These are phyloP conservation scores for Gavia stellata DNA, from an alignment of 2,113 vertebrate species.

Conservation along the genomic window DNA sequence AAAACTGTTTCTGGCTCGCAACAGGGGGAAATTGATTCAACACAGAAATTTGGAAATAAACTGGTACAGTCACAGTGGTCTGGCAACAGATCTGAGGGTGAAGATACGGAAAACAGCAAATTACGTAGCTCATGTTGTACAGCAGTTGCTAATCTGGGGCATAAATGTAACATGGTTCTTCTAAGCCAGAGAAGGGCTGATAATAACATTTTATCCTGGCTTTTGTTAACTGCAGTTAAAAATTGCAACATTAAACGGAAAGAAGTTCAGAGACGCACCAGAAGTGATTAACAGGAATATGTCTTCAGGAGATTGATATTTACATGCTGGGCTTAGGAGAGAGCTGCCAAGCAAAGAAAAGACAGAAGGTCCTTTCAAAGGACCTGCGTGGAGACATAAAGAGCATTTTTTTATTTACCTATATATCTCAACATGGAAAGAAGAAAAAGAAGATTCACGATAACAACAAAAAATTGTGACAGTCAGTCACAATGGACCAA, in stretches of 20 bases:
- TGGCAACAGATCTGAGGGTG: slow-evolving; percentile 45
- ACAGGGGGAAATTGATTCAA: slow-evolving; percentile 26
- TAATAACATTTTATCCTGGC: slow-evolving; percentile 11
- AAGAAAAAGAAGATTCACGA: neutral
- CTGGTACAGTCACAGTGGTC: slow-evolving; percentile 9
- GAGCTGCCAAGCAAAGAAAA: neutral
- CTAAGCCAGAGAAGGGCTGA: neutral
- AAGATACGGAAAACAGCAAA: slow-evolving; percentile 28
- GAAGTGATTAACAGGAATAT: slow-evolving; percentile 1
- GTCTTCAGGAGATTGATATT: slow-evolving; percentile 12
- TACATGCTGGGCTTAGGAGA: neutral
- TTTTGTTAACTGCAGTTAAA: slow-evolving; percentile 37
- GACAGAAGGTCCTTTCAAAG: neutral
- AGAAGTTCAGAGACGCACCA: neutral
- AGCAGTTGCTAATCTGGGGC: slow-evolving; percentile 13
- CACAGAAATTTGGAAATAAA: slow-evolving; percentile 32
- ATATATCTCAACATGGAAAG: neutral
- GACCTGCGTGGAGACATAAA: neutral
- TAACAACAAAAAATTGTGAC: neutral
- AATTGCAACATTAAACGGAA: neutral
- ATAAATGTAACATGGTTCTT: neutral
- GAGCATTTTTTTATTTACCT: too few relatives aligned
- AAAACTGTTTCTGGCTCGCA: neutral
- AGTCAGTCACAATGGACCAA: neutral
- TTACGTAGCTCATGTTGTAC: neutral